phyloP scores from a whole-genome alignment of 2,888 invertebrate species.

The Nudaria mundana region DNA sequence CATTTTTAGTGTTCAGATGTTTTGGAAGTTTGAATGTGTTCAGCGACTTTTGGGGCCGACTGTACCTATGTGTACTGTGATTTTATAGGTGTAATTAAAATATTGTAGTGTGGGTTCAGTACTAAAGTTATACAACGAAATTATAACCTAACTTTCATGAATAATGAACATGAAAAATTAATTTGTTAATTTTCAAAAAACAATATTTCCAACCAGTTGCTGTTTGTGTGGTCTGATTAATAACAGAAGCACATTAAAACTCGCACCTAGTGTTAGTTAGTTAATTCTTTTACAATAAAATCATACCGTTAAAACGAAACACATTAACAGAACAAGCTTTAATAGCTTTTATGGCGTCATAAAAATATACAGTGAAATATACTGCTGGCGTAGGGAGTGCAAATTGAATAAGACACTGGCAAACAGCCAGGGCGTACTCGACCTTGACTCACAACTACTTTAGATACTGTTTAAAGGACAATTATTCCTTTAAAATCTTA shows the following conservation, averaged over 20 bases:
- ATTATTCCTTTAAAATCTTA: conserved; percentile 25
- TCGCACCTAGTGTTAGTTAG: conserved; percentile 19
- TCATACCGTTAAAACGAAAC: conserved; percentile 38
- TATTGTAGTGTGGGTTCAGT: too few species aligned
- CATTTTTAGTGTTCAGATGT: too few species aligned
- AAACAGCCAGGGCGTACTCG: conserved; percentile 39
- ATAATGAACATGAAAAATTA: too few species aligned
- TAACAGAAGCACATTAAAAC: conserved; percentile 28
- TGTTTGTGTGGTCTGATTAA: too few species aligned
- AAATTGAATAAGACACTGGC: conserved; percentile 64
- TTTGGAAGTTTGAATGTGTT: too few species aligned
- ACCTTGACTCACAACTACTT: conserved; percentile 36
- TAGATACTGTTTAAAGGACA: conserved; percentile 36
- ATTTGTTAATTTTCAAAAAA: too few species aligned
- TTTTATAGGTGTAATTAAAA: too few species aligned
- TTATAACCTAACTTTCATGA: too few species aligned
- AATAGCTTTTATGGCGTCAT: conserved; percentile 52
- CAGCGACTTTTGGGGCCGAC: too few species aligned
- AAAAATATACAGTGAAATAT: conserved; percentile 45
- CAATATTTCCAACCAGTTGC: too few species aligned
- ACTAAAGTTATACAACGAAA: too few species aligned
- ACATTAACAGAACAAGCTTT: conserved; percentile 49
- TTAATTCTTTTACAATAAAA: conserved; percentile 30
- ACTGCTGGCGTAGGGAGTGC: conserved; percentile 42
- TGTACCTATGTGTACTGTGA: too few species aligned